Conservation (phyloP, 2,797 vertebrate species). For the Diceros bicornis region DNA sequence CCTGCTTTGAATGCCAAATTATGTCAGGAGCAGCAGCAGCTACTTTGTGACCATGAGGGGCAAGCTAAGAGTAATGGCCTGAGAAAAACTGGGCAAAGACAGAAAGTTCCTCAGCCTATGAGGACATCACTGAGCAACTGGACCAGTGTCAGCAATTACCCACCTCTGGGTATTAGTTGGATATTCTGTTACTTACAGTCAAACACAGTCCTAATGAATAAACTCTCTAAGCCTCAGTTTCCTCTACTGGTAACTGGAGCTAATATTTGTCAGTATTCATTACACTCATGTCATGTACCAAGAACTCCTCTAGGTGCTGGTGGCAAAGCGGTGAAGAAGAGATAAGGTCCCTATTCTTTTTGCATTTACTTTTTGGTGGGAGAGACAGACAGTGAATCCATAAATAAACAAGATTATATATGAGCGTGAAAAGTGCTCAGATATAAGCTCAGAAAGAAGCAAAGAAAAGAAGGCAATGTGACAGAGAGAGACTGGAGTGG, state of each 20-base stretch:
- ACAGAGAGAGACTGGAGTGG: neutral
- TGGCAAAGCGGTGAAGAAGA: neutral
- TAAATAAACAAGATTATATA: neutral
- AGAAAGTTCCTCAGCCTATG: neutral
- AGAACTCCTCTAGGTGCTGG: neutral
- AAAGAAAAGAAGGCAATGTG: neutral
- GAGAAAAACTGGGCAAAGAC: neutral
- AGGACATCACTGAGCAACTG: neutral
- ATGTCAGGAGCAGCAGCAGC: neutral
- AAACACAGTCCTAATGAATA: neutral
- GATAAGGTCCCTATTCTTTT: neutral
- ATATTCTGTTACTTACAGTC: neutral
- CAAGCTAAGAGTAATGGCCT: neutral
- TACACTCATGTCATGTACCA: neutral
- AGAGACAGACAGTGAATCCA: neutral
- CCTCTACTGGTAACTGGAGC: neutral
- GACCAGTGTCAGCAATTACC: neutral
- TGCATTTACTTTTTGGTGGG: neutral
- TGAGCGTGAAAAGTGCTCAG: neutral
- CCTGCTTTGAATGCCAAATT: slow-evolving; percentile 25
- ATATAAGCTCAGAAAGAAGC: neutral
- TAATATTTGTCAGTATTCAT: neutral
- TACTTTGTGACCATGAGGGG: neutral
- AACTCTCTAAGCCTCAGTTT: neutral
- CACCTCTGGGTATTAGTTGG: neutral